A percentile compares a stretch with the other conserved stretches of the same genome.
Evolutionary conservation across 53 echinoderm and acorn worm genomes (phyloP).

Genomic region (Zoroaster sp.): DNA sequence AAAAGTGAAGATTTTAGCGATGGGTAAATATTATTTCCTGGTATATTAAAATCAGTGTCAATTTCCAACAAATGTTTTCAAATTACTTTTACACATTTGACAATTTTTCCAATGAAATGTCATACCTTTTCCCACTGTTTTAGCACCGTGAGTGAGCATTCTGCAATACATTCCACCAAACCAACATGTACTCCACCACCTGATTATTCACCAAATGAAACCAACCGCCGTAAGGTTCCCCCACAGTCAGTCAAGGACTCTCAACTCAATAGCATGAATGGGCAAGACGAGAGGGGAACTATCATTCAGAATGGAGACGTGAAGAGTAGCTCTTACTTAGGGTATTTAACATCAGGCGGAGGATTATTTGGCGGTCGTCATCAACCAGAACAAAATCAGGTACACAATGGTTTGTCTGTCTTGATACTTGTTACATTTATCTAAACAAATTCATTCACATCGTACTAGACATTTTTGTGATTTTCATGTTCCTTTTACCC

Average conservation of each 20-base stretch:
- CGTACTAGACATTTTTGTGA: no score
- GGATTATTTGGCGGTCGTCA: conserved; percentile 4
- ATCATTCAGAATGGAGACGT: conserved; percentile 21
- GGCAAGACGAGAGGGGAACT: not conserved
- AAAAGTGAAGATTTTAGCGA: conserved; percentile 16
- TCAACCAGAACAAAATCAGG: not conserved
- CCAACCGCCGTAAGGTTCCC: not conserved
- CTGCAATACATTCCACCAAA: conserved; percentile 3
- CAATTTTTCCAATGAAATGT: not conserved
- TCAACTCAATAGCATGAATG: conserved; percentile 6
- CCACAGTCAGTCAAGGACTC: not conserved
- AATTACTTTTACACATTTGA: not conserved
- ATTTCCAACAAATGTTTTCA: not conserved
- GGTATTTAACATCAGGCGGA: not conserved
- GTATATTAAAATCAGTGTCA: not conserved
- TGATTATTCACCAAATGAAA: not conserved
- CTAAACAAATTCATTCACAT: no score
- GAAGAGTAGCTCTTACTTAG: not conserved
- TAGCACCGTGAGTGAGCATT: conserved; percentile 34
- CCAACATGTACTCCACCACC: conserved; percentile 14
- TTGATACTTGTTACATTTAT: no score
- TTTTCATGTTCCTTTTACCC: no score
- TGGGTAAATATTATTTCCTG: not conserved
- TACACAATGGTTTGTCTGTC: not conserved
- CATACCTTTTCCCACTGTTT: not conserved